These are phyloP conservation scores for Trissolcus brochymenae DNA, from an alignment of 2,888 invertebrate genomes.

Conservation along the genomic window DNA sequence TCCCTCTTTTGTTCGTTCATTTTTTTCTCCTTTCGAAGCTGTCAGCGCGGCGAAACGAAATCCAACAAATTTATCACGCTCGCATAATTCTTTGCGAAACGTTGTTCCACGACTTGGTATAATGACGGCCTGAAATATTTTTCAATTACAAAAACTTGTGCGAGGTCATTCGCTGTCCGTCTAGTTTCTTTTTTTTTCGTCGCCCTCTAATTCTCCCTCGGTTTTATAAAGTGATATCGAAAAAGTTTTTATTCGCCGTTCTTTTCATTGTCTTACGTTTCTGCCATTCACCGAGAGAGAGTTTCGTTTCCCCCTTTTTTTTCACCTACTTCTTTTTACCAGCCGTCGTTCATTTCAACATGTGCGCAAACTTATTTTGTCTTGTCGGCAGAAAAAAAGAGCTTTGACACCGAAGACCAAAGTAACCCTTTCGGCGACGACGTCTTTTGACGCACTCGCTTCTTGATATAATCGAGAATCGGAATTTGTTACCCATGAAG, in stretches of 20 bases:
- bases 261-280: constrained; percentile 64
- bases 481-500: too few species aligned
- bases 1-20: constrained; percentile 33
- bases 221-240: constrained; percentile 63
- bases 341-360: constrained; percentile 1
- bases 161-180: constrained; percentile 51
- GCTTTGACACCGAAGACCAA: constrained; percentile 24
- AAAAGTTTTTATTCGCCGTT: constrained; percentile 56
- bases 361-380: constrained; percentile 34
- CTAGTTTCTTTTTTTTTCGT: constrained; percentile 39
- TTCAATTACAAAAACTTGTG: constrained; percentile 68
- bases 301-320: constrained; percentile 43
- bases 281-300: constrained; percentile 55
- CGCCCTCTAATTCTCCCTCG: constrained; percentile 54
- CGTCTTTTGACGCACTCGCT: too few species aligned
- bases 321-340: constrained; percentile 11
- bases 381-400: constrained; percentile 1
- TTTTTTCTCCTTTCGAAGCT: constrained; percentile 57
- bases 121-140: constrained; percentile 68
- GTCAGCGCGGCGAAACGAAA: constrained; percentile 61
- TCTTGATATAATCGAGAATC: too few species aligned
- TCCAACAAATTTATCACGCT: constrained; percentile 67
- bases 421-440: constrained; percentile 15
- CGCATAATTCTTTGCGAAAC: constrained; percentile 62
- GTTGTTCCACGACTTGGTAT: constrained; percentile 56